Evolutionary conservation across 2,797 vertebrate genomes (phyloP), one percentile per base, ranked within the genome.

Genomic region (Darevskia mixta): DNA sequence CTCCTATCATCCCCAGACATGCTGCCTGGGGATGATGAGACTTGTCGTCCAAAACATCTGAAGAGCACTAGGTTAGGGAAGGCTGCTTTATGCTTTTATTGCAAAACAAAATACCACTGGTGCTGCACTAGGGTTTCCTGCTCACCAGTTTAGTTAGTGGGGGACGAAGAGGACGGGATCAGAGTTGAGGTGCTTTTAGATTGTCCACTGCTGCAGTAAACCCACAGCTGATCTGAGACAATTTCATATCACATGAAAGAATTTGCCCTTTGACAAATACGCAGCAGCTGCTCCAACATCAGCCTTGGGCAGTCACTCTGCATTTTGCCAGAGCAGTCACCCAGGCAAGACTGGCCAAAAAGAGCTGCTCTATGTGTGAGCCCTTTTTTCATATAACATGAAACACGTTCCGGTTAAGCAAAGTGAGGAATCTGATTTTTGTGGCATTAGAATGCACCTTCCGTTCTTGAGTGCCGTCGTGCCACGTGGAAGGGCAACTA

Each of bases 251-350:
- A 66, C 43, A 66, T 69, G 80, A 75, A 83, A 77, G 45, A 38
- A 29, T 18, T 55, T 77, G 32, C 32, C 17, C 11, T 78, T 71
- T 79, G 23, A 61, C 66, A 88, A 78, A 25, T 45, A 79, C n/a
- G 64, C 87, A 88, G 66, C 81, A 78, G 61, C 73, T 78, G 75
- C 75, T 83, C 35, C 35, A 79, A 55, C 49, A 55, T 79, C 87
- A 61, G 35, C 76, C 45, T 77, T 83, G 61, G 43, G 45, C 67
- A 25, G 45, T 58, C 86, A n/a, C 27, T 61, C 67, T 66, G 10
- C 71, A 67, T 78, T 78, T 83, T 78, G 75, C 55, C 73, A 32
- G 49, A 41, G 38, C 81, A 58, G 41, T 32, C 35, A 58, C 64
- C 79, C 58, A 67, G 25, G 73, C 61, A 71, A 38, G 75, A 32